These are phyloP conservation scores for Siniperca obscura DNA, from an alignment of 2,797 vertebrate genomes.

Conservation along the genomic window DNA sequence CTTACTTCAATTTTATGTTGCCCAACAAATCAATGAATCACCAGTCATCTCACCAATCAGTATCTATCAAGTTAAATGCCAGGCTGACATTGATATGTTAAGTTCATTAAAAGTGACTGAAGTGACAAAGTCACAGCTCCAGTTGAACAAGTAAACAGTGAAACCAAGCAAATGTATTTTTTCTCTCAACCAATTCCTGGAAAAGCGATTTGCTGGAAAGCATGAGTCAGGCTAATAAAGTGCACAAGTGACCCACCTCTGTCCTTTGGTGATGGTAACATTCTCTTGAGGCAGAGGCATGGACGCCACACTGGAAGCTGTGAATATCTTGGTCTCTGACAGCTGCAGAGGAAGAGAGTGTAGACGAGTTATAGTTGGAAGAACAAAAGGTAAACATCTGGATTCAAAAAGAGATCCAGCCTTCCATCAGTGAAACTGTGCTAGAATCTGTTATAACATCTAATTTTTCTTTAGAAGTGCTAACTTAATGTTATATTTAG, in stretches of 20 bases:
- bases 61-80: neutral
- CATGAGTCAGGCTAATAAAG: neutral
- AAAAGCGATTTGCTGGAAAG: conserved; percentile 13
- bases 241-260: conserved; percentile 85
- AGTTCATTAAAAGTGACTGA: neutral
- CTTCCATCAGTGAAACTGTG: neutral
- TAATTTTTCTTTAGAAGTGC: conserved; percentile 7
- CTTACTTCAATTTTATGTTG: neutral
- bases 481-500: conserved; percentile 8
- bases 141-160: neutral
- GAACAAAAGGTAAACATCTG: neutral
- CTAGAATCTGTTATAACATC: neutral
- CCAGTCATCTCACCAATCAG: neutral
- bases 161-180: neutral
- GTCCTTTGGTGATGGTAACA: conserved; percentile 98
- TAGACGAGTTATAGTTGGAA: neutral
- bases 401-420: neutral
- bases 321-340: conserved; percentile 99
- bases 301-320: conserved; percentile 94
- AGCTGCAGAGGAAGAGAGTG: conserved; percentile 83
- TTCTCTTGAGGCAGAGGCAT: conserved; percentile 93
- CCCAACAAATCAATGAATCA: neutral
- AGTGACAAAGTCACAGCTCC: neutral
- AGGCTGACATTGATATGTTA: neutral
- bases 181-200: neutral